A percentile compares a stretch with the other conserved stretches of the same genome.
phyloP scores from a whole-genome alignment of 2,888 invertebrate genomes.

The Tenthredo scrophulariae region DNA sequence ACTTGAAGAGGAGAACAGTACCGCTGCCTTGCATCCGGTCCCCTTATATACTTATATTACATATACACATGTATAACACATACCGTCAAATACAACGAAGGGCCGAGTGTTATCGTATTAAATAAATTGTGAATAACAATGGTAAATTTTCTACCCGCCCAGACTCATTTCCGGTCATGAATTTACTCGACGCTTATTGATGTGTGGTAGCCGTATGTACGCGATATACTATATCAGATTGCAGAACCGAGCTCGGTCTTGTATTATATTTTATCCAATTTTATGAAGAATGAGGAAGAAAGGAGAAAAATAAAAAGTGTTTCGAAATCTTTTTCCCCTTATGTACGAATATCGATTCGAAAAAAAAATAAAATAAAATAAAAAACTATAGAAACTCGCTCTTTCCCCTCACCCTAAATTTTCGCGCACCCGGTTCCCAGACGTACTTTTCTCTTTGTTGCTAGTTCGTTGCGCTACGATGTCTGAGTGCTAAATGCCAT shows the following conservation, averaged over 20 bases:
- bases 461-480: background rate
- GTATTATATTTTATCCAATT: no score
- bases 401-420: background rate
- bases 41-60: background rate
- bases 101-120: constrained; percentile 67
- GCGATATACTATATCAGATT: background rate
- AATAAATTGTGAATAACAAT: constrained; percentile 72
- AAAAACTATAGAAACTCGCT: background rate
- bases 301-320: no score
- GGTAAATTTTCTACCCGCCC: constrained; percentile 75
- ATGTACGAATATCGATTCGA: background rate
- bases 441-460: background rate
- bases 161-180: constrained; percentile 73
- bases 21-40: constrained; percentile 40
- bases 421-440: background rate
- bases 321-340: no score
- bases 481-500: constrained; percentile 3
- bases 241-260: no score
- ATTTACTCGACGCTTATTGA: background rate
- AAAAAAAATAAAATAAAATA: background rate
- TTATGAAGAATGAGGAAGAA: no score
- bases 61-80: background rate
- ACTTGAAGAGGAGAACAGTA: constrained; percentile 15
- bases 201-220: background rate
- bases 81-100: constrained; percentile 70